Evolutionary conservation across 2,888 invertebrate species (phyloP), one percentile per base, ranked within the genome.

Genomic region (Clistopyga incitator): DNA sequence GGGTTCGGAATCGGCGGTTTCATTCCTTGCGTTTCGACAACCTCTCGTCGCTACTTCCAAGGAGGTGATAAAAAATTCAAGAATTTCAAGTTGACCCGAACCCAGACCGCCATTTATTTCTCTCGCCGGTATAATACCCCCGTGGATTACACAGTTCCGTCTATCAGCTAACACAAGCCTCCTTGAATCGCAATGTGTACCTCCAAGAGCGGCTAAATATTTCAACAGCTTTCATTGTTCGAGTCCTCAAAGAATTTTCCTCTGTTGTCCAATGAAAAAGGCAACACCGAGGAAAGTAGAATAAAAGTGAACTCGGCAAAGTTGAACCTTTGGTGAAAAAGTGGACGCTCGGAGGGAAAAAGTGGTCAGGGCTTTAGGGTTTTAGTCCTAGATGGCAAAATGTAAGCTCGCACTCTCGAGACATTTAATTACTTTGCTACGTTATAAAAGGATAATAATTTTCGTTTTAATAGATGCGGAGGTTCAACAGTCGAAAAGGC

Each of bases 91-190:
- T 59, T n/a, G 59, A n/a, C 59, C 38, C 50, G 20, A 18, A 13
- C n/a, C 68, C 13, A 52, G 47, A 61, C 65, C n/a, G 23, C 68
- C 77, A 42, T 68, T 77, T 59, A 42, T 54, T 68, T 68, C 47
- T 45, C 29, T 59, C 67, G 29, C 25, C 56, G 56, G 56, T 56
- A 56, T 15, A 25, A 56, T 23, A 25, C 56, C 13, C 56, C 13
- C 8, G n/a, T 29, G 34, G 29, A 18, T 59, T 70, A n/a, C 11
- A 29, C 50, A 29, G n/a, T 34, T 25, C 34, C 13, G 25, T 56
- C 23, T 29, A 13, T 25, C 34, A n/a, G n/a, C 29, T 29, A 25
- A n/a, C 29, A 29, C 20, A 59, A 59, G 59, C 15, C 59, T 61
- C 38, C 34, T 38, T n/a, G 64, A 34, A 38, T 38, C 38, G 8